Evolutionary conservation across 2,797 vertebrate genomes (phyloP), one percentile per base, ranked within the genome.

Genomic region (Gymnothorax reevesii): DNA sequence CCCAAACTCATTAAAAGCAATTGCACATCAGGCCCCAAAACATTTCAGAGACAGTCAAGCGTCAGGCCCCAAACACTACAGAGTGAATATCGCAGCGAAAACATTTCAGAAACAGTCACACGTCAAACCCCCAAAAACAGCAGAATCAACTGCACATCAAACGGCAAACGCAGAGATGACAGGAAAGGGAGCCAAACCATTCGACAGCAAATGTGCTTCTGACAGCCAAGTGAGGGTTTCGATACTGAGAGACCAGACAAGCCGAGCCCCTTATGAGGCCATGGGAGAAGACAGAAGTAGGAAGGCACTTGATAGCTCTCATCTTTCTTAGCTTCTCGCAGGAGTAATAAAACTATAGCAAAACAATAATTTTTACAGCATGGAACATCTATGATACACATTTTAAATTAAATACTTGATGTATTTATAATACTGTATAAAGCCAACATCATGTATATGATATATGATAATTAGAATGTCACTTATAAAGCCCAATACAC

Each of bases 171-270:
- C 86, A 84, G 13, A 83, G 79, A 9, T 57, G 17, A 59, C 79
- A 85, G 33, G 33, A 42, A 42, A 42, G 33, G 2, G 33, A 42
- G 33, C 33, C 33, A 42, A 42, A 42, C 33, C 33, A 42, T 42
- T 42, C 33, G 33, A 42, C 33, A 42, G 33, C 33, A 42, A 42
- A 42, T 2, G 33, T 42, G 2, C 33, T 42, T 42, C 33, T 42
- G 33, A 1, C 33, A 42, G 33, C 33, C 12, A 71, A 15, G 49
- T 3, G 27, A 82, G 69, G 90, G 62, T 88, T 86, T 60, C 25
- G 33, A 4, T 20, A 12, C 9, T 33, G 8, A 73, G 25, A 73
- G 25, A 33, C 10, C 33, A 4, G 69, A 73, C 60, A 20, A 17
- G 5, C 3, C 17, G 22, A 42, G 69, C 69, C 69, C 42, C 3